A percentile compares a stretch with the other conserved stretches of the same genome.
These are phyloP conservation scores for Brenthis hecate DNA, from an alignment of 2,888 invertebrate genomes.

Conservation along the genomic window DNA sequence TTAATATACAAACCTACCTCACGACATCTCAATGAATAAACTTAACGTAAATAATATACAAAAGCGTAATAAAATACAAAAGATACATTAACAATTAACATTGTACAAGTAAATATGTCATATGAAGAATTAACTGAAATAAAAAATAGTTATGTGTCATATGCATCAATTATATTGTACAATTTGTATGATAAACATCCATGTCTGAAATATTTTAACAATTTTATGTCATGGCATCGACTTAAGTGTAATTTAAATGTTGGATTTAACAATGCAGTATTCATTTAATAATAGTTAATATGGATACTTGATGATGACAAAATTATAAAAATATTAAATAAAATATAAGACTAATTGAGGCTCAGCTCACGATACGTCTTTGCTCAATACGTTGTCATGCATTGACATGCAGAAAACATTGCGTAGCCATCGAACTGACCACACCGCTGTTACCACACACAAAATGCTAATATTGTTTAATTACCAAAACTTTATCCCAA, in stretches of 20 bases:
- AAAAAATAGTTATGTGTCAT: background rate
- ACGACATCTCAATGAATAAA: no score
- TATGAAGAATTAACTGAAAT: background rate
- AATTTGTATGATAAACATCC: background rate
- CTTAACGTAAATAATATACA: no score
- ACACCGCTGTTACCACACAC: constrained; percentile 56
- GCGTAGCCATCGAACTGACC: constrained; percentile 44
- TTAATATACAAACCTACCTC: no score
- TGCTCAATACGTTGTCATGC: constrained; percentile 45
- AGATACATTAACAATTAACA: no score
- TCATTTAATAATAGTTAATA: constrained; percentile 3
- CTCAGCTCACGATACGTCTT: constrained; percentile 35
- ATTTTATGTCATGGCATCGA: background rate
- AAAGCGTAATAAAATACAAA: no score
- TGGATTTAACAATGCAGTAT: background rate
- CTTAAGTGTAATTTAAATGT: constrained; percentile 6
- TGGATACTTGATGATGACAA: background rate
- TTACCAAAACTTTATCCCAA: constrained; percentile 71
- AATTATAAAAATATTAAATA: constrained; percentile 13
- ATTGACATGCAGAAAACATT: constrained; percentile 45
- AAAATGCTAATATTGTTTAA: constrained; percentile 75
- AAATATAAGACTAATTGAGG: constrained; percentile 27
- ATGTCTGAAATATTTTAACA: background rate
- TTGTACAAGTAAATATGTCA: no score
- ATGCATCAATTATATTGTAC: background rate